phyloP scores from a whole-genome alignment of 2,797 vertebrate genomes.

The Streptopelia turtur region DNA sequence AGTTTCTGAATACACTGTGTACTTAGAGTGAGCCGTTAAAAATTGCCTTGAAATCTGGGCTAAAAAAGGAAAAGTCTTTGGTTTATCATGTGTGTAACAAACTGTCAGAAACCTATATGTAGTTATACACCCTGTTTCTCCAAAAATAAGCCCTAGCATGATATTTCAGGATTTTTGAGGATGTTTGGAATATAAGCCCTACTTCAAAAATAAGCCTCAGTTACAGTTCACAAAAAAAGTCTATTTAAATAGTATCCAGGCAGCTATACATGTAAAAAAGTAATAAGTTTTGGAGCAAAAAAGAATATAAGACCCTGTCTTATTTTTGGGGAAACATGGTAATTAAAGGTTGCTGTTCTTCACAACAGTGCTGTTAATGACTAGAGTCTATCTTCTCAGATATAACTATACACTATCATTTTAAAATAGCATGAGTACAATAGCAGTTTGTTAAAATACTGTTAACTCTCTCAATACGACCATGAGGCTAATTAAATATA shows the following conservation, averaged over 20 bases:
- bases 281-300: too few relatives aligned
- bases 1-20: neutral
- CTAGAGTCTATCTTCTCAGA: neutral
- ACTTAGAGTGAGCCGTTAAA: neutral
- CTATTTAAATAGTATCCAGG: too few relatives aligned
- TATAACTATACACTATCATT: slow-evolving; percentile 8
- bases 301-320: too few relatives aligned
- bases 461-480: slow-evolving; percentile 33
- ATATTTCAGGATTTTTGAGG: too few relatives aligned
- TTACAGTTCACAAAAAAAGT: too few relatives aligned
- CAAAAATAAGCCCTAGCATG: too few relatives aligned
- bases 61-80: neutral
- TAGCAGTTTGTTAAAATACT: slow-evolving; percentile 58
- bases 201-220: too few relatives aligned
- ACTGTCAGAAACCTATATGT: neutral
- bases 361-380: slow-evolving; percentile 1
- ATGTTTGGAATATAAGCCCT: too few relatives aligned
- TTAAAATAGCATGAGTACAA: slow-evolving; percentile 26
- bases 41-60: neutral
- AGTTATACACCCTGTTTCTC: neutral
- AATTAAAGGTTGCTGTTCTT: slow-evolving; percentile 33
- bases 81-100: neutral
- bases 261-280: too few relatives aligned
- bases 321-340: too few relatives aligned
- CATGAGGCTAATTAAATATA: slow-evolving; percentile 63